Conservation (phyloP, 2,888 invertebrate species). For the Lymantria dispar region DNA sequence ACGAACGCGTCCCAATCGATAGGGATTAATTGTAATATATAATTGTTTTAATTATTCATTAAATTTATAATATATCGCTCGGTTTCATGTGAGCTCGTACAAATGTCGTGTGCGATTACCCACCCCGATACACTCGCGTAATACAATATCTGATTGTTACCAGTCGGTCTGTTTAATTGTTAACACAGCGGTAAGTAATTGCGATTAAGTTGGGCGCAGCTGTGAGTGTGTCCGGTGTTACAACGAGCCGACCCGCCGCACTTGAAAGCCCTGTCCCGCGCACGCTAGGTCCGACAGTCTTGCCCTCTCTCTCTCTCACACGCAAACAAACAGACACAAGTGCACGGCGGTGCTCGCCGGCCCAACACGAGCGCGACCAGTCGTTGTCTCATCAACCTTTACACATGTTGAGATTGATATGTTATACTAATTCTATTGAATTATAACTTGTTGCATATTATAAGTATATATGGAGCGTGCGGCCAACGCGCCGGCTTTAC, state of each 20-base stretch:
- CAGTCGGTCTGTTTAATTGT: background rate
- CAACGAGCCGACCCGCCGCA: slow-evolving; percentile 4
- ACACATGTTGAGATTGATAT: slow-evolving; percentile 82
- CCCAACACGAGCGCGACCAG: slow-evolving; percentile 43
- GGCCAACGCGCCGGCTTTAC: slow-evolving; percentile 17
- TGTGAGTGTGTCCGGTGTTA: slow-evolving; percentile 18
- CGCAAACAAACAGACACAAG: background rate
- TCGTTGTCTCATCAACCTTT: slow-evolving; percentile 76
- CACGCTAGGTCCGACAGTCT: background rate
- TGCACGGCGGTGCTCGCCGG: background rate
- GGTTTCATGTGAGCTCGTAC: slow-evolving; percentile 51
- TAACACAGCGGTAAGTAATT: background rate
- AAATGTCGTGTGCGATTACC: slow-evolving; percentile 35
- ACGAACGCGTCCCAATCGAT: slow-evolving; percentile 71
- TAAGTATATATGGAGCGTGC: slow-evolving; percentile 57
- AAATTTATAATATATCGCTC: slow-evolving; percentile 51
- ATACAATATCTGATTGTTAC: slow-evolving; percentile 24
- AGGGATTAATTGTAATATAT: slow-evolving; percentile 69
- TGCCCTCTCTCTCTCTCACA: background rate
- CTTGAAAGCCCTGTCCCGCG: background rate
- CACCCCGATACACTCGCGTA: slow-evolving; percentile 43
- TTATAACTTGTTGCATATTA: slow-evolving; percentile 80
- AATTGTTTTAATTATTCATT: slow-evolving; percentile 58
- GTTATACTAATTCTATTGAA: slow-evolving; percentile 82
- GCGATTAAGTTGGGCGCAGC: slow-evolving; percentile 10